These are phyloP conservation scores for Uropsilus gracilis DNA, from an alignment of 2,113 vertebrate genomes.

Conservation along the genomic window DNA sequence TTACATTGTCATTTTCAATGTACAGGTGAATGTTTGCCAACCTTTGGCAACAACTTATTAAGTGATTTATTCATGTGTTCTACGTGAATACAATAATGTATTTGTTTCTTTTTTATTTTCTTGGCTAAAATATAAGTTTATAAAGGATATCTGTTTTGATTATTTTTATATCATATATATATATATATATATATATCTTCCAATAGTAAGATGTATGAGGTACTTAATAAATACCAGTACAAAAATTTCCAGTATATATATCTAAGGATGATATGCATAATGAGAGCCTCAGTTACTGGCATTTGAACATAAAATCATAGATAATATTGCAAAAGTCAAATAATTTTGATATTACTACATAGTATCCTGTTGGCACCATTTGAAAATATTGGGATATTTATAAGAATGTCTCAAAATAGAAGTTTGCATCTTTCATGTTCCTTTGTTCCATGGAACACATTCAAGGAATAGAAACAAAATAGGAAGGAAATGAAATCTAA, in stretches of 20 bases:
- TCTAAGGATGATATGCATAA: not conserved
- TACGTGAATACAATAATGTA: not conserved
- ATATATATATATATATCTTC: no score
- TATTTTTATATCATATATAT: not conserved
- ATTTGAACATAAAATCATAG: slow-evolving; percentile 38
- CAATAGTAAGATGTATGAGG: not conserved
- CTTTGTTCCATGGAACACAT: not conserved
- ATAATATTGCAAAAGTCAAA: slow-evolving; percentile 17
- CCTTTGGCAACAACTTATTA: not conserved
- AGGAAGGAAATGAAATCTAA: not conserved
- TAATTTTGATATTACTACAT: not conserved
- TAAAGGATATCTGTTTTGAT: not conserved
- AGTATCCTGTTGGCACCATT: not conserved
- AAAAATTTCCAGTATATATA: not conserved
- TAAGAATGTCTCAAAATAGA: not conserved
- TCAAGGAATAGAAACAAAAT: not conserved
- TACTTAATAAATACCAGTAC: not conserved
- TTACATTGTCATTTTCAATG: not conserved
- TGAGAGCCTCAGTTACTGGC: not conserved
- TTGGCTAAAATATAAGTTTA: not conserved
- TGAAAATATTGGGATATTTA: not conserved
- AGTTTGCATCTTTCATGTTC: not conserved
- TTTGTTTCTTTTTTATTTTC: not conserved
- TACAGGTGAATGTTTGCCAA: not conserved
- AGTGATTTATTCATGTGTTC: not conserved